Evolutionary conservation across 2,797 vertebrate genomes (phyloP), one percentile per base, ranked within the genome.

Genomic region (Otolemur crassicaudatus): DNA sequence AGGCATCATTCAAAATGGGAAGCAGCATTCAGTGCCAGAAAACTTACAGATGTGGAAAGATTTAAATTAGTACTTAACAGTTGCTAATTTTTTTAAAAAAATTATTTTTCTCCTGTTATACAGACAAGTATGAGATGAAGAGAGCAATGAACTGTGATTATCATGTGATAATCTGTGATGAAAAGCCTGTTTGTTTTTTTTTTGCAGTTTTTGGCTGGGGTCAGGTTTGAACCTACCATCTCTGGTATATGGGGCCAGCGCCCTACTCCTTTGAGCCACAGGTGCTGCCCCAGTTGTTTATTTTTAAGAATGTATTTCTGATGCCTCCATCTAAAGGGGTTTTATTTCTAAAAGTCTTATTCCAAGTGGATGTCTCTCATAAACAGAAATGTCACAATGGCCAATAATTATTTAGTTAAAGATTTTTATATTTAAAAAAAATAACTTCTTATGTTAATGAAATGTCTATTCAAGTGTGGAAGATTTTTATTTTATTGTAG

Each of bases 361-460:
- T 91, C 53, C 61, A 63, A 85, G 53, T 29, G 22, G n/a, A 65
- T 46, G 49, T 88, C 40, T 76, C 53, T 85, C 22, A 76, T 43
- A 63, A 56, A 63, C 17, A 92, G 76, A 92, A 53, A 92, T 83
- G 56, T 90, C 63, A 87, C n/a, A 25, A 46, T 12, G 29, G 27
- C 25, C 70, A 69, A 31, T 83, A 34, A 94, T 20, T 90, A 53
- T 49, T 85, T 65, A 84, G 34, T 43, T 63, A 90, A 82, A 75
- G 70, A 63, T 81, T 80, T 60, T 69, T 70, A 31, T 37, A 61
- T 27, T 79, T 92, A 63, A 69, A 65, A 79, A 53, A 83, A 77
- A 29, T n/a, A 40, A 84, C 63, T 90, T 94, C 72, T 73, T 84
- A 84, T 49, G 82, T 90, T 87, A 93, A 83, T 80, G 19, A 49